Percentiles rank a stretch among this genome's conserved stretches.
Evolutionary conservation across 2,113 vertebrate genomes (phyloP).

Genomic region (Hydrochoerus hydrochaeris): DNA sequence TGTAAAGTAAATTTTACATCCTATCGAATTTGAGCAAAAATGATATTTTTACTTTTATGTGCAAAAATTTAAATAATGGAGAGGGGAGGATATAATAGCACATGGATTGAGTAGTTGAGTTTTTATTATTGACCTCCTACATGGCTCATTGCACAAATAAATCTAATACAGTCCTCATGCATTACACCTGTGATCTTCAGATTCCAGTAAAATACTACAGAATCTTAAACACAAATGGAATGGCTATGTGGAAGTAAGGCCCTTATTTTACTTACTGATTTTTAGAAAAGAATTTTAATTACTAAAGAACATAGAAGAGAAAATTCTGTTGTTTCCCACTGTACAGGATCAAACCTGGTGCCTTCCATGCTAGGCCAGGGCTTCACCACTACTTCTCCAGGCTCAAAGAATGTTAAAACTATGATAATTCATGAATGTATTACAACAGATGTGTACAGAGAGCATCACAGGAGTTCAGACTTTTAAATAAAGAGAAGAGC

Average conservation of each 20-base stretch:
- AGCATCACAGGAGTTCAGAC: not conserved
- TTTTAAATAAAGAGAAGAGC: not conserved
- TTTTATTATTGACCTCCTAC: not conserved
- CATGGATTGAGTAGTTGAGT: not conserved
- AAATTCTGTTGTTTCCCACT: not conserved
- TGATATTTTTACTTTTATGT: not conserved
- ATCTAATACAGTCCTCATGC: not conserved
- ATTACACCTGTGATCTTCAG: not conserved
- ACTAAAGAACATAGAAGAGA: not conserved
- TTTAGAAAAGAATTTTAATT: not conserved
- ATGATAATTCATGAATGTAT: not conserved
- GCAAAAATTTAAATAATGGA: slow-evolving; percentile 38
- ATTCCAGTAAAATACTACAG: not conserved
- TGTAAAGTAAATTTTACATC: slow-evolving; percentile 10
- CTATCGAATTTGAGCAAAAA: slow-evolving; percentile 26
- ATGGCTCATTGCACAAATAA: not conserved
- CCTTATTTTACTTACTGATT: not conserved
- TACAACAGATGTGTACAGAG: not conserved
- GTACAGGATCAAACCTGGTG: not conserved
- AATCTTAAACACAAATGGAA: not conserved
- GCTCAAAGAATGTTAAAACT: not conserved
- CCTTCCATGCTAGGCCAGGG: not conserved
- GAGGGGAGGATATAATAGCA: not conserved
- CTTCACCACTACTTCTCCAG: not conserved
- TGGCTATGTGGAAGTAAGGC: not conserved